Percentiles rank a stretch among this genome's conserved stretches.
Conservation (phyloP, 2,888 invertebrate genomes). For the Epinotia brunnichana region DNA sequence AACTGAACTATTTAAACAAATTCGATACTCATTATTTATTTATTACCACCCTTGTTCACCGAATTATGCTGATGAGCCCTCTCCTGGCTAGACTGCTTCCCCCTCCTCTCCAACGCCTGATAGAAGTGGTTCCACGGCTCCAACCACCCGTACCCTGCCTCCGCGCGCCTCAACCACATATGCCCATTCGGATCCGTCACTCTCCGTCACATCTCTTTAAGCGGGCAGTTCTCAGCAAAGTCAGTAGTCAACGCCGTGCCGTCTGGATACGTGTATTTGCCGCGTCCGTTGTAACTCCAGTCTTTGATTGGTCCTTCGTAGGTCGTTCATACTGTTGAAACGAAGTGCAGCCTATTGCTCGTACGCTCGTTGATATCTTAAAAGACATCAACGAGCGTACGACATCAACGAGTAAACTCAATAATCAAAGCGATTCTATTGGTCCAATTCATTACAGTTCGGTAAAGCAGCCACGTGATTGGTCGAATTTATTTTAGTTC, state of each 20-base stretch:
- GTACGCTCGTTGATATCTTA: too few species aligned
- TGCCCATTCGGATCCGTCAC: constrained; percentile 81
- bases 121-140: constrained; percentile 75
- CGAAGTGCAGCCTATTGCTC: too few species aligned
- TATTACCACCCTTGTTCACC: neutral
- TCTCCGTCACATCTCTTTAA: constrained; percentile 65
- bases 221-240: constrained; percentile 81
- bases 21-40: too few species aligned
- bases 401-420: too few species aligned
- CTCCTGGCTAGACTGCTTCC: constrained; percentile 32
- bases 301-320: constrained; percentile 80
- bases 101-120: constrained; percentile 62
- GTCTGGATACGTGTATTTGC: constrained; percentile 81
- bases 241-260: constrained; percentile 72
- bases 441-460: too few species aligned
- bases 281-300: constrained; percentile 76
- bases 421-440: too few species aligned
- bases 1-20: too few species aligned
- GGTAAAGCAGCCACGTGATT: too few species aligned
- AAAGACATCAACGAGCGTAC: too few species aligned
- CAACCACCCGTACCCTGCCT: constrained; percentile 69
- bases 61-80: neutral
- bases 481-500: too few species aligned
- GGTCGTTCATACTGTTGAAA: too few species aligned
- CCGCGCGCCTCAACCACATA: constrained; percentile 79